phyloP scores from a whole-genome alignment of 2,888 invertebrate genomes.

The Philopedon plagiatum region DNA sequence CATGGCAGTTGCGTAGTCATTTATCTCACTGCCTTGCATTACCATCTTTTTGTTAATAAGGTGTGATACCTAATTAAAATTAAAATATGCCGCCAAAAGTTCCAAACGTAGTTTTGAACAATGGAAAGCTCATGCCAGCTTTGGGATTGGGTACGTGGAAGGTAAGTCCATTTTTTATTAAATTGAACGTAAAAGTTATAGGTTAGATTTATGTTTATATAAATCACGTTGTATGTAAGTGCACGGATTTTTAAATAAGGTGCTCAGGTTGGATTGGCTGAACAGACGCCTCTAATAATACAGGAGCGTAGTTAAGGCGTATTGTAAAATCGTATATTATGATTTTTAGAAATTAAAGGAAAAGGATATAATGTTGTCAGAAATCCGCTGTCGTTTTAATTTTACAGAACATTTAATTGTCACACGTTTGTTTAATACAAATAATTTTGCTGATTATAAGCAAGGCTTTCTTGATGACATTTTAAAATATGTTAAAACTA shows the following conservation, averaged over 20 bases:
- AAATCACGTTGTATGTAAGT: not conserved
- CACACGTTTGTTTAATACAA: too few species aligned
- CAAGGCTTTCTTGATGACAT: too few species aligned
- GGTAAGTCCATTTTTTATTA: constrained; percentile 65
- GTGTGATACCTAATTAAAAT: not conserved
- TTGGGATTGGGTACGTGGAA: constrained; percentile 80
- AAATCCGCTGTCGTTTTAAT: too few species aligned
- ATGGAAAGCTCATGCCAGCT: constrained; percentile 73
- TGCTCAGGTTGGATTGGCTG: not conserved
- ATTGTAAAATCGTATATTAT: too few species aligned
- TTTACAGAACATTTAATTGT: too few species aligned
- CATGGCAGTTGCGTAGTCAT: constrained; percentile 29
- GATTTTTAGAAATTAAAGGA: too few species aligned
- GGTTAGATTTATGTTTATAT: not conserved
- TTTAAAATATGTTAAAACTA: too few species aligned
- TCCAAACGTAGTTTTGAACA: constrained; percentile 69
- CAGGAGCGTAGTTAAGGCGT: not conserved
- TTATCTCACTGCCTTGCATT: constrained; percentile 3
- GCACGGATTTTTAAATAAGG: too few species aligned
- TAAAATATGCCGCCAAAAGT: constrained; percentile 52
- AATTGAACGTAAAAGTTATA: too few species aligned
- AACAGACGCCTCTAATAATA: not conserved
- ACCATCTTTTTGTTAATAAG: constrained; percentile 1
- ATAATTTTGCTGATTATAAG: too few species aligned
- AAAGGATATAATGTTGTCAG: too few species aligned